A percentile compares a stretch with the other conserved stretches of the same genome.
phyloP scores from a whole-genome alignment of 2,888 invertebrate species.

The Junonia oenone region DNA sequence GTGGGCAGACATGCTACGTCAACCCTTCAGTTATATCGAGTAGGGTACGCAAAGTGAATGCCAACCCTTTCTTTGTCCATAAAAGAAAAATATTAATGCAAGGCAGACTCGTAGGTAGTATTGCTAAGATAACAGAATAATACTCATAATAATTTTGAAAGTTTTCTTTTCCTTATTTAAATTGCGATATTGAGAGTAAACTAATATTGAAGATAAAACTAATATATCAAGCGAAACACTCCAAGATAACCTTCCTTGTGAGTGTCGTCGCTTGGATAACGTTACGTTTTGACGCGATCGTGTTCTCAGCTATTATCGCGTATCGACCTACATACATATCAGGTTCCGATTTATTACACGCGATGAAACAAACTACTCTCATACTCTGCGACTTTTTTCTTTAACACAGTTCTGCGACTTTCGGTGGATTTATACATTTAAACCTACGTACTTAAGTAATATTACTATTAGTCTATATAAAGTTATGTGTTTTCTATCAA shows the following conservation, averaged over 20 bases:
- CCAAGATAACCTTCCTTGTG: slow-evolving; percentile 9
- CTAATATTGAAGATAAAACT: not conserved
- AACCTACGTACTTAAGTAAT: too few species aligned
- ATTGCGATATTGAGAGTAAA: not conserved
- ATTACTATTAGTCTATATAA: too few species aligned
- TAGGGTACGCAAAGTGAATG: slow-evolving; percentile 48
- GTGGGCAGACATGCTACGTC: slow-evolving; percentile 39
- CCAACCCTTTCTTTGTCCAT: slow-evolving; percentile 43
- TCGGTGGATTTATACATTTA: too few species aligned
- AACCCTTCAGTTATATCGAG: slow-evolving; percentile 53
- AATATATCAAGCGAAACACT: not conserved
- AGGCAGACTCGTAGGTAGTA: too few species aligned
- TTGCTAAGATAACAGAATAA: too few species aligned
- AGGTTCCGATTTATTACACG: slow-evolving; percentile 10
- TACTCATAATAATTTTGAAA: too few species aligned
- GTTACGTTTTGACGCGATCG: slow-evolving; percentile 5
- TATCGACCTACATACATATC: slow-evolving; percentile 16
- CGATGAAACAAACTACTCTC: not conserved
- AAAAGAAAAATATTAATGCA: slow-evolving; percentile 61
- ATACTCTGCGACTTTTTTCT: slow-evolving; percentile 5
- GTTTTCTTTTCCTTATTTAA: not conserved
- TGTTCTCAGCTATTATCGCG: slow-evolving; percentile 5
- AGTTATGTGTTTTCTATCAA: too few species aligned
- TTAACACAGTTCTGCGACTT: slow-evolving; percentile 2
- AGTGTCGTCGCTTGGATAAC: slow-evolving; percentile 3